Evolutionary conservation across 2,888 invertebrate species (phyloP), one percentile per base, ranked within the genome.

Genomic region (Isotomurus palustris): DNA sequence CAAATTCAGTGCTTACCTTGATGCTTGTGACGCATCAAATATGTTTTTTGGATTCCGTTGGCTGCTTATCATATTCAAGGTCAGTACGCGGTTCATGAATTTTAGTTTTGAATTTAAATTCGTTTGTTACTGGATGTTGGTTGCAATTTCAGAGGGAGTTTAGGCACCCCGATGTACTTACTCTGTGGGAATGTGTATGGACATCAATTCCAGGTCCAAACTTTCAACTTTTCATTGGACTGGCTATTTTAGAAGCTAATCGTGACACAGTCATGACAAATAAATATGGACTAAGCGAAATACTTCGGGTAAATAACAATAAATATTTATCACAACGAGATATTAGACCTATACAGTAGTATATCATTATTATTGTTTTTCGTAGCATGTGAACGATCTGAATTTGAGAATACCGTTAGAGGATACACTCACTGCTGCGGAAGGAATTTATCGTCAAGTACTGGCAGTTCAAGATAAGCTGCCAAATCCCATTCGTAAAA

Each of bases 31-130:
- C 70, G 88, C 88, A 2, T 91, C 89, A 4, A 96, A 97, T 75
- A 92, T 99, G 91, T 97, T 93, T 77, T 99, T 99, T 78, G 95
- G 95, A 76, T 99, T 99, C 79, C 88, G 97, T 10, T 99, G 97
- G 96, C 82, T 97, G 27, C 81, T 99, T 12, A 93, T 96, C 8
- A 84, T 91, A 77, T 97, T 95, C 75, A 99, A 70, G 60, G 70
- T 70, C 53, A 28, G 28, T 25, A 22, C 12, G 10, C n/a, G n/a
- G n/a, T n/a, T n/a, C n/a, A n/a, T n/a, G n/a, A 10, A 12, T 10
- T 45, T 8, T 19, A 24, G 22, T 10, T 10, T 27, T 22, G 21
- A 27, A 25, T 14, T 29, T 36, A n/a, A 12, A 17, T 41, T 12
- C n/a, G 10, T 17, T 41, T 41, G 41, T 8, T 8, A 10, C 10